Conservation (phyloP, 2,888 invertebrate genomes). For the Allygus modestus region DNA sequence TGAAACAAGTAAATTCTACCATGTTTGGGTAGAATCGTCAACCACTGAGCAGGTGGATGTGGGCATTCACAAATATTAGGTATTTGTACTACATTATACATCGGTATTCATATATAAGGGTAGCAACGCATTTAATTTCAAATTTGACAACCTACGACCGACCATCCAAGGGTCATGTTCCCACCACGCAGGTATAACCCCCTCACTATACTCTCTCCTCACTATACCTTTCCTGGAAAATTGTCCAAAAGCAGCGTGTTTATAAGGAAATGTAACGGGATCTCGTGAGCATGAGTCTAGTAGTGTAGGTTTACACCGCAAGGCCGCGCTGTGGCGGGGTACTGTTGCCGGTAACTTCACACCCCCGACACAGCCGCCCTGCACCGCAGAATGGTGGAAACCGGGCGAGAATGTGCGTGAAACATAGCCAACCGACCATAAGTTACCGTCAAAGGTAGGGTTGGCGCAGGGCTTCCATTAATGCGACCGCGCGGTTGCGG, state of each 20-base stretch:
- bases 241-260: neutral
- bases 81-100: too few relatives aligned
- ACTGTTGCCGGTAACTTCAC: slow-evolving; percentile 30
- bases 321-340: slow-evolving; percentile 17
- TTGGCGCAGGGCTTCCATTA: slow-evolving; percentile 5
- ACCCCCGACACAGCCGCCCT: neutral
- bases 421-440: neutral
- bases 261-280: slow-evolving; percentile 36
- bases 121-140: too few relatives aligned
- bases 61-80: too few relatives aligned
- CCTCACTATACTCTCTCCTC: neutral
- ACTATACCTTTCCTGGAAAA: neutral
- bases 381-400: slow-evolving; percentile 8
- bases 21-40: too few relatives aligned
- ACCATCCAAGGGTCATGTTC: too few relatives aligned
- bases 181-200: too few relatives aligned
- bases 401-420: slow-evolving; percentile 1
- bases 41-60: too few relatives aligned
- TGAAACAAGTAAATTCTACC: too few relatives aligned
- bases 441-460: neutral
- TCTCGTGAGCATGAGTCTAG: neutral
- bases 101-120: too few relatives aligned
- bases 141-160: too few relatives aligned
- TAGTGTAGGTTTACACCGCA: slow-evolving; percentile 13
- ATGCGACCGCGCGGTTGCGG: too few relatives aligned